Conservation (phyloP, 2,113 vertebrate species). For the Rhizomys pruinosus region DNA sequence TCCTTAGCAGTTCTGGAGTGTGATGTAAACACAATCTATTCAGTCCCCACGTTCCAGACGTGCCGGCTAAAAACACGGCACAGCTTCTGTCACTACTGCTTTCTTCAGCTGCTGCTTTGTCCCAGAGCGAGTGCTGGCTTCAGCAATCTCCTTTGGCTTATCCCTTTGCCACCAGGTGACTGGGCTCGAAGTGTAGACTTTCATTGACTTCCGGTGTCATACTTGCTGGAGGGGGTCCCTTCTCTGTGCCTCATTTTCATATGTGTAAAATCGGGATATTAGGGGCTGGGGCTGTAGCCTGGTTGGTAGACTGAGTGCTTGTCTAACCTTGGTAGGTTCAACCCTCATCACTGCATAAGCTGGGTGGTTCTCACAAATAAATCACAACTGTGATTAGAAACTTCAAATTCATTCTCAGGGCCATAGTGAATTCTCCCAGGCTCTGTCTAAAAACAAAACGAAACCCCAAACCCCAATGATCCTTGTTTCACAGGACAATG, state of each 20-base stretch:
- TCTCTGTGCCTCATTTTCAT: constrained; percentile 1
- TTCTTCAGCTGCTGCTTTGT: background rate
- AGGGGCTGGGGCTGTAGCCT: too few species aligned
- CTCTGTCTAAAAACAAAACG: background rate
- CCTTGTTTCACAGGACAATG: background rate
- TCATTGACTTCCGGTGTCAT: background rate
- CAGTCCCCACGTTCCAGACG: constrained; percentile 43
- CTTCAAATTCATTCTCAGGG: background rate
- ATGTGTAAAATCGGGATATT: background rate
- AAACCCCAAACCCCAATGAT: background rate
- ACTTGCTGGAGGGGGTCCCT: background rate
- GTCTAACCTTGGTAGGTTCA: background rate
- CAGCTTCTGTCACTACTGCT: background rate
- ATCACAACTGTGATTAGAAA: background rate
- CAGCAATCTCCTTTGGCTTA: background rate
- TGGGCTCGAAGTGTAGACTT: background rate
- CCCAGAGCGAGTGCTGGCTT: too few species aligned
- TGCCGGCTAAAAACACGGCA: constrained; percentile 41
- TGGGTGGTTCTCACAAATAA: background rate
- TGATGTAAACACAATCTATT: constrained; percentile 60
- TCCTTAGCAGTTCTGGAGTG: constrained; percentile 60
- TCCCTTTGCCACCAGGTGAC: background rate
- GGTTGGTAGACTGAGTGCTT: too few species aligned
- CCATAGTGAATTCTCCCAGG: background rate
- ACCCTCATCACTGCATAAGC: too few species aligned